These are phyloP conservation scores for Thymelicus acteon DNA, from an alignment of 2,888 invertebrate species.

Conservation along the genomic window DNA sequence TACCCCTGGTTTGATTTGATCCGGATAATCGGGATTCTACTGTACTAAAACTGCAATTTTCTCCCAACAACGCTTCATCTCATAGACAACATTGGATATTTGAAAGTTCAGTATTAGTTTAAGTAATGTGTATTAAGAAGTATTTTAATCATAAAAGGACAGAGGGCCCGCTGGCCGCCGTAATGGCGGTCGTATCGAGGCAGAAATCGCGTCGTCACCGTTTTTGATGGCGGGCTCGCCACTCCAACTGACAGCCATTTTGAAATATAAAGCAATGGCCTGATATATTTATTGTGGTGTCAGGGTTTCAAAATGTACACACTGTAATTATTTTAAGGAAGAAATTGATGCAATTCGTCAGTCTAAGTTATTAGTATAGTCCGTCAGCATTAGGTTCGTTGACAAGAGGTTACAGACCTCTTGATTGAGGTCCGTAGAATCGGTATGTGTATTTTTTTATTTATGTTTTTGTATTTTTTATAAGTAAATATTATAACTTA, in stretches of 20 bases:
- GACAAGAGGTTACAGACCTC: neutral
- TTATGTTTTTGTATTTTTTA: too few species aligned
- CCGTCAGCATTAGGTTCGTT: neutral
- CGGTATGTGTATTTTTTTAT: neutral
- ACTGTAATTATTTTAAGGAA: neutral
- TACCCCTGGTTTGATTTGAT: too few species aligned
- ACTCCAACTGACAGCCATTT: conserved; percentile 32
- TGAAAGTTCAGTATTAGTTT: neutral
- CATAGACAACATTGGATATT: neutral
- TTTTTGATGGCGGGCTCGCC: conserved; percentile 63
- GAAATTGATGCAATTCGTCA: neutral
- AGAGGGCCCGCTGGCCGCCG: too few species aligned
- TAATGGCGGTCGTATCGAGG: conserved; percentile 56
- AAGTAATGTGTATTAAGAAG: neutral
- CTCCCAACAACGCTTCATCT: too few species aligned
- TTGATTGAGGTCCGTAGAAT: neutral
- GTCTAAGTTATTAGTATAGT: too few species aligned
- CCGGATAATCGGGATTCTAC: too few species aligned
- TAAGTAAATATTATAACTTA: too few species aligned
- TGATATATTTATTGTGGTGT: conserved; percentile 22
- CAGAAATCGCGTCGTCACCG: conserved; percentile 66
- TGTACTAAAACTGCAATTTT: too few species aligned
- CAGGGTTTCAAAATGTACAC: neutral
- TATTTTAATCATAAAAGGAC: conserved; percentile 6
- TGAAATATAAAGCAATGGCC: conserved; percentile 14